phyloP scores from a whole-genome alignment of 2,797 vertebrate genomes.

The Sciurus vulgaris region DNA sequence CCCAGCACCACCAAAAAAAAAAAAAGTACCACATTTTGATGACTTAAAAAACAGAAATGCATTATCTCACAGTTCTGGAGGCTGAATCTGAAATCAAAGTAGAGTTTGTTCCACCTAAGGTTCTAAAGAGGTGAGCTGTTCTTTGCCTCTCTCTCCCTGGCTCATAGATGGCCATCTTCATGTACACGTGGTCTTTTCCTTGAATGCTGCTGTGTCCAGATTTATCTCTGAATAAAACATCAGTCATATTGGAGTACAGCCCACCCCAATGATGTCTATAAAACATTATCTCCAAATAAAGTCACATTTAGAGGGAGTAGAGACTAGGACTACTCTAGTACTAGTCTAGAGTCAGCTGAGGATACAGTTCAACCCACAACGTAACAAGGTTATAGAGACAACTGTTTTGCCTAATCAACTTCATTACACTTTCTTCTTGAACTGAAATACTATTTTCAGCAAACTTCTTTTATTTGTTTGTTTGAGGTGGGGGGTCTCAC shows the following conservation, averaged over 20 bases:
- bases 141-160: not conserved
- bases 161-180: not conserved
- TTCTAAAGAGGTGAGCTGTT: not conserved
- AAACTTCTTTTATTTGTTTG: not conserved
- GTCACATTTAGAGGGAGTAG: not conserved
- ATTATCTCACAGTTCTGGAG: not conserved
- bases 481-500: not conserved
- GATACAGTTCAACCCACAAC: not conserved
- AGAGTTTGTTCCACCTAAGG: not conserved
- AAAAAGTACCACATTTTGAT: not conserved
- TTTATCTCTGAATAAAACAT: not conserved
- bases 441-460: not conserved
- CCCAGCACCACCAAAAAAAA: too few species aligned
- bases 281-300: not conserved
- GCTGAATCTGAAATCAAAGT: not conserved
- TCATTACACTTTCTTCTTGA: not conserved
- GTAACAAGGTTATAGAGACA: not conserved
- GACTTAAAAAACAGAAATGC: not conserved
- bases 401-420: not conserved
- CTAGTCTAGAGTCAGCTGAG: too few species aligned
- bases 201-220: not conserved
- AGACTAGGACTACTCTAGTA: not conserved
- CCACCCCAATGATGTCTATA: not conserved
- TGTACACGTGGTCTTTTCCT: not conserved
- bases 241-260: not conserved